Evolutionary conservation across 2,797 vertebrate genomes (phyloP).

Genomic region (Phalanger gymnotis): DNA sequence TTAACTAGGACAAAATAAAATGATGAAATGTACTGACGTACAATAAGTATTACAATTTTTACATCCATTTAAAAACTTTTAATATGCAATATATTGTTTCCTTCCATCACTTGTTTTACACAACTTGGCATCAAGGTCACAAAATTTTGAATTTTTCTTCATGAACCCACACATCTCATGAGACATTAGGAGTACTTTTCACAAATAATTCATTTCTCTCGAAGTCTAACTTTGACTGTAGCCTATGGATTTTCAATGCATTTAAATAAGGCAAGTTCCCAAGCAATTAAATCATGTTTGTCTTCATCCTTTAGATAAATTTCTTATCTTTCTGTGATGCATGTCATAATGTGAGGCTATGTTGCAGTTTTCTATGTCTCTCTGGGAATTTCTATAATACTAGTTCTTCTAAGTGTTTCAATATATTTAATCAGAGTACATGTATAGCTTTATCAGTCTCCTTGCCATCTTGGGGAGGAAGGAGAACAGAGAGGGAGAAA

Average conservation of each 20-base stretch:
- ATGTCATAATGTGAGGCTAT: neutral
- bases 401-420: neutral
- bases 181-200: neutral
- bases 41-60: neutral
- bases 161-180: neutral
- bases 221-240: neutral
- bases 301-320: neutral
- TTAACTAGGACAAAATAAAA: neutral
- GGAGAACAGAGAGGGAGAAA: too few relatives aligned
- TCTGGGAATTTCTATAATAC: neutral
- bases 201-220: neutral
- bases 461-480: too few relatives aligned
- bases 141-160: neutral
- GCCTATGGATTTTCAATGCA: neutral
- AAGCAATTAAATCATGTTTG: neutral
- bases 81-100: neutral
- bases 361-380: neutral
- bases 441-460: too few relatives aligned
- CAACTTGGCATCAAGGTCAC: neutral
- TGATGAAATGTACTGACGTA: neutral
- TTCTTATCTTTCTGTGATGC: neutral
- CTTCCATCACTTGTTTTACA: neutral
- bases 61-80: neutral
- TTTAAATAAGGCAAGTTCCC: neutral
- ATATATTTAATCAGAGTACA: neutral